phyloP scores from a whole-genome alignment of 2,888 invertebrate genomes.

The Tipula unca region DNA sequence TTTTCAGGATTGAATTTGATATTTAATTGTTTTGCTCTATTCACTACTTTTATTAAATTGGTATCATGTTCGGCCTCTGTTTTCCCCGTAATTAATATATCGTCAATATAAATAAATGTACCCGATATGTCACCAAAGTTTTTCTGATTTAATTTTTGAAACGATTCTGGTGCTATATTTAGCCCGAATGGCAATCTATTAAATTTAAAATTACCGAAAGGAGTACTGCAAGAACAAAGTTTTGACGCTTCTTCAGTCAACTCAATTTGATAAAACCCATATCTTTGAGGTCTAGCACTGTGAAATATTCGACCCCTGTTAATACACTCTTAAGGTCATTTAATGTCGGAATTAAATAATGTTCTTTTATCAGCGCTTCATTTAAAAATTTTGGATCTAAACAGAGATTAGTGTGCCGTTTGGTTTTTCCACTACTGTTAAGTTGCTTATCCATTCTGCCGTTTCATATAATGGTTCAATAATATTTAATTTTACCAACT shows the following conservation, averaged over 20 bases:
- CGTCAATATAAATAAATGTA: not conserved
- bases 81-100: slow-evolving; percentile 23
- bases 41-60: too few relatives aligned
- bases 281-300: too few relatives aligned
- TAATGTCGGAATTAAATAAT: slow-evolving; percentile 21
- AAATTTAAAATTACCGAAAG: too few relatives aligned
- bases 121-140: too few relatives aligned
- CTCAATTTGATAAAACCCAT: too few relatives aligned
- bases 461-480: not conserved
- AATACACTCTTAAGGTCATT: slow-evolving; percentile 17
- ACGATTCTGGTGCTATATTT: too few relatives aligned
- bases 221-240: too few relatives aligned
- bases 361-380: slow-evolving; percentile 14
- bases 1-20: slow-evolving; percentile 24
- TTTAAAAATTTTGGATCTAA: not conserved
- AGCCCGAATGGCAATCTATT: too few relatives aligned
- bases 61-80: too few relatives aligned
- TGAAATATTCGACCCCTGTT: not conserved
- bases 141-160: too few relatives aligned
- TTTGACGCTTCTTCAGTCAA: too few relatives aligned
- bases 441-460: slow-evolving; percentile 22
- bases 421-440: slow-evolving; percentile 22
- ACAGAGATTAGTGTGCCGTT: slow-evolving; percentile 22
- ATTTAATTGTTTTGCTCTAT: slow-evolving; percentile 24
- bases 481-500: not conserved